These are phyloP conservation scores for Parazoanthus atlanticus DNA, from an alignment of 92 coral and sea anemone species.

Conservation along the genomic window DNA sequence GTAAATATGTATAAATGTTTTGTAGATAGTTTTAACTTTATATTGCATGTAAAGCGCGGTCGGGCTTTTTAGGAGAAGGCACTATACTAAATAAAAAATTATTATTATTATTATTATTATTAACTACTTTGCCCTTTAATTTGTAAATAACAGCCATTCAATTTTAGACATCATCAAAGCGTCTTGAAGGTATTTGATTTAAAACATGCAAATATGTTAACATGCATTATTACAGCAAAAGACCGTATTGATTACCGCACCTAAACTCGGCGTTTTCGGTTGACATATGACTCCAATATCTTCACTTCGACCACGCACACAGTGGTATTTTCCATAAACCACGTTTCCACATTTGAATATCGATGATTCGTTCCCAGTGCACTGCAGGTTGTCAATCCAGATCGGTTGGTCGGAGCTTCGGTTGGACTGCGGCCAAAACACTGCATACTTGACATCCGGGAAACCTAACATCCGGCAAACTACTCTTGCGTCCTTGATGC, in stretches of 20 bases:
- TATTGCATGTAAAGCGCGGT: too few relatives aligned
- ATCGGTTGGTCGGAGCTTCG: not conserved
- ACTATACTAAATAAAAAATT: too few relatives aligned
- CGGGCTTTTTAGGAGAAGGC: too few relatives aligned
- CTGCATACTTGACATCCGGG: not conserved
- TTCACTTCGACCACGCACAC: not conserved
- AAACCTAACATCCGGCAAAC: slow-evolving; percentile 16
- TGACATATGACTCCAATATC: slow-evolving; percentile 27
- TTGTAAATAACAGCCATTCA: too few relatives aligned
- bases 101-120: too few relatives aligned
- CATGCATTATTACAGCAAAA: not conserved
- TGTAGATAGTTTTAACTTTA: too few relatives aligned
- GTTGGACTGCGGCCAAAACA: slow-evolving; percentile 17
- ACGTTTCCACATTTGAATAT: slow-evolving; percentile 15
- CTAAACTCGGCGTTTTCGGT: not conserved
- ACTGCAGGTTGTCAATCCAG: slow-evolving; percentile 1
- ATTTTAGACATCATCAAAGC: too few relatives aligned
- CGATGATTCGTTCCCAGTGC: slow-evolving; percentile 27
- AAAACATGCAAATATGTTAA: too few relatives aligned
- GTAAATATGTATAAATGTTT: too few relatives aligned
- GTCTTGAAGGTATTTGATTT: too few relatives aligned
- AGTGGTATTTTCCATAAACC: not conserved
- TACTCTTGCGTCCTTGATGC: not conserved
- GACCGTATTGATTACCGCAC: not conserved
- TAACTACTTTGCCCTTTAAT: too few relatives aligned